Base-by-base conservation (phyloP, 2,888 invertebrate species). In the Monochamus alternatus region DNA sequence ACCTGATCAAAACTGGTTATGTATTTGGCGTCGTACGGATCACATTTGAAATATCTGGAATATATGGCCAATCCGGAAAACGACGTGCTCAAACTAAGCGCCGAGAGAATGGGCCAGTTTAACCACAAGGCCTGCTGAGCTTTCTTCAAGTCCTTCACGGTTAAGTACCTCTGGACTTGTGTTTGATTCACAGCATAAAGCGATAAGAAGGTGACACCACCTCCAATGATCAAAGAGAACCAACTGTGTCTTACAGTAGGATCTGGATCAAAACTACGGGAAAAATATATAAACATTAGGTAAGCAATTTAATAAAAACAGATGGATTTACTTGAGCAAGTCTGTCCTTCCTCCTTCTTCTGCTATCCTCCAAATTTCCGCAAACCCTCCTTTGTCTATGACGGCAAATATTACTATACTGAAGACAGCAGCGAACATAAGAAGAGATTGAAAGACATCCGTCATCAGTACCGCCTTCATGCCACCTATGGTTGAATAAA, bases 401-500 rank as follows among this genome's bases (percentile, higher is more conserved):
- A 92, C 91, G 3, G 95, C 95, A 81, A 93, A 94, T 73, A 94
- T 91, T 31, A 96, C 94, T 0, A 97, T 92, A 83, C 94, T 93
- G 82, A 95, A 93, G 9, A 97, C 92, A 0, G 97, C 94, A 3
- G 91, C 93, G 86, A 95, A 96, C 97, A 97, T 97, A 3, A 97
- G 90, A 2, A 94, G 75, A 0, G 96, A 95, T 87, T 96, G 95
- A 81, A 97, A 94, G 2, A 97, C 92, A 85, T 97, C 97, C 0
- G 97, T 97, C 82, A 96, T 93, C 66, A 97, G 89, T 0, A 97
- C 97, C 3, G 97, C 97, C 87, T 97, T 97, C 93, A 97, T 96
- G 51, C 97, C 97, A 22, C 97, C 97, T 79, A 97, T 90, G 0
- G 95, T 94, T 0, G 96, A 96, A 85, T 97, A 97, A 87, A 97